Conservation (phyloP, 2,797 vertebrate genomes). For the Pelodytes ibericus region DNA sequence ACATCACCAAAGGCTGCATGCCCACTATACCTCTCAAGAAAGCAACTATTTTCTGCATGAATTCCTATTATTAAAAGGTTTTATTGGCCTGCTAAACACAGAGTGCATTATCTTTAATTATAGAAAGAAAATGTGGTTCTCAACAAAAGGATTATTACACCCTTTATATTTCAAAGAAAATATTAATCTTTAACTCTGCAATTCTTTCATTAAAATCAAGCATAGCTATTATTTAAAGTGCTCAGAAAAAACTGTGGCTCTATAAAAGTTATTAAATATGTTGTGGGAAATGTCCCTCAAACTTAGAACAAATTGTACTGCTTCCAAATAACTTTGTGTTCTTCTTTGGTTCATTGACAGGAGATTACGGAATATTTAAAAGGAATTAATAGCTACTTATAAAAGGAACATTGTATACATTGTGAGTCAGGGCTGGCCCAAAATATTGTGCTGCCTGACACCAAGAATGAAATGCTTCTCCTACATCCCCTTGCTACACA, state of each 20-base stretch:
- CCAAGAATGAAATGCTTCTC: too few relatives aligned
- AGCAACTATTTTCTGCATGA: not conserved
- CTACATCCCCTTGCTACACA: too few relatives aligned
- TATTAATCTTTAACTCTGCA: not conserved
- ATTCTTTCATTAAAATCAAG: conserved; percentile 19
- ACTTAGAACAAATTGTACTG: not conserved
- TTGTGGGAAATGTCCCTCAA: too few relatives aligned
- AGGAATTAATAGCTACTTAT: too few relatives aligned
- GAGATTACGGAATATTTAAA: too few relatives aligned
- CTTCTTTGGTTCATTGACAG: too few relatives aligned
- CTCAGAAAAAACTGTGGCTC: not conserved
- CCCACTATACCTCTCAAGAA: not conserved
- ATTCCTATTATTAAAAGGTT: conserved; percentile 11
- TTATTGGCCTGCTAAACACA: conserved; percentile 14
- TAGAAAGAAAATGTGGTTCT: not conserved
- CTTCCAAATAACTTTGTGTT: too few relatives aligned
- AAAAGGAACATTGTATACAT: too few relatives aligned
- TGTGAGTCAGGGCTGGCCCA: too few relatives aligned
- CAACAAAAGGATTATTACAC: conserved; percentile 7
- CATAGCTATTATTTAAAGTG: conserved; percentile 22
- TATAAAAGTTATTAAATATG: too few relatives aligned
- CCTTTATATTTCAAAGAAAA: conserved; percentile 15
- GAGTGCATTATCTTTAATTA: conserved; percentile 28
- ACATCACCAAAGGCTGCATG: too few relatives aligned
- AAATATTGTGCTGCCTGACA: too few relatives aligned